Base-by-base conservation (phyloP, 1,140 invertebrate species). In the Camponotus vicinus region DNA sequence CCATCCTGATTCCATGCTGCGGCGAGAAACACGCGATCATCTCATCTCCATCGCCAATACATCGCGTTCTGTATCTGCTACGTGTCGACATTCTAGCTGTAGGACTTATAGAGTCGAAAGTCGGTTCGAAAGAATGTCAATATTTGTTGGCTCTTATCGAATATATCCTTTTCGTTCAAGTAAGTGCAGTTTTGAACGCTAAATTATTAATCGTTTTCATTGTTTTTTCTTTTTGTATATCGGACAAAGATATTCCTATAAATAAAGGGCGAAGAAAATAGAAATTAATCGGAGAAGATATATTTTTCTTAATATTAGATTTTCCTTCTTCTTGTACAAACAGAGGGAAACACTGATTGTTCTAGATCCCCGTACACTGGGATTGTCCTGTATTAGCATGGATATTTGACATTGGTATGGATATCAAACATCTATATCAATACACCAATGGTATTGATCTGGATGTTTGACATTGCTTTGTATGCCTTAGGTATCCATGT, bases 1-100 rank as follows among this genome's bases (percentile, higher is more conserved):
- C 52, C 88, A 88, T 90, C 88, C 89, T 88, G 88, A 90, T 91
- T 88, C 77, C 69, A 45, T 27, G n/a, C 52, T n/a, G 52, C 45
- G 69, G 55, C 40, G 69, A 45, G 69, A 73, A 61, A 21, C 78
- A 34, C 79, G 69, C 79, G 79, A 83, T 73, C 79, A 73, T 83
- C 79, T 83, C 79, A 83, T 83, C 79, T 83, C 69, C 79, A 83
- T 83, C 79, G 27, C 27, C 69, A 42, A 73, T 61, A 59, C 67
- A 37, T 82, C 66, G 79, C 27, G 27, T 75, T 71, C 67, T n/a
- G 69, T 75, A 27, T 61, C 21, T 13, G 15, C 37, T 61, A 63
- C 69, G 69, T 75, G 79, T 40, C 55, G 79, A 75, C 55, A 27
- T 82, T 73, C 67, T 40, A 45, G 1, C 27, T 40, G 18, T n/a